phyloP scores from a whole-genome alignment of 2,113 vertebrate species.

The Trichechus manatus region DNA sequence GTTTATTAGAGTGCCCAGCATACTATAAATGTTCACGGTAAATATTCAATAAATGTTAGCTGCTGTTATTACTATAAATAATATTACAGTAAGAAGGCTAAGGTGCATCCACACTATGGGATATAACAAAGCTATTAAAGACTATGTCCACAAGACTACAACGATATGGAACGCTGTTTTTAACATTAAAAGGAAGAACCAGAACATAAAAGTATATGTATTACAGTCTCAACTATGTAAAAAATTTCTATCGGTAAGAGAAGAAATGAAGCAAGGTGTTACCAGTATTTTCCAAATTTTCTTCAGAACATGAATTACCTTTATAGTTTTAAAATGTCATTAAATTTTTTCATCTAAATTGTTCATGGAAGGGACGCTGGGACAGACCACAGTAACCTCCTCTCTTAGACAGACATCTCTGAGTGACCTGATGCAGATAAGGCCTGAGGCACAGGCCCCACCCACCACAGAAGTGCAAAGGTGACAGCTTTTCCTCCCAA shows the following conservation, averaged over 20 bases:
- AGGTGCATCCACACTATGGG: neutral
- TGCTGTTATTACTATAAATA: neutral
- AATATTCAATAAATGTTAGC: neutral
- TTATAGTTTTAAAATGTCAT: neutral
- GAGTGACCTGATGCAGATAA: neutral
- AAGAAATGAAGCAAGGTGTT: neutral
- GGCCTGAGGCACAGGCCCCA: neutral
- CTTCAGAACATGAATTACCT: neutral
- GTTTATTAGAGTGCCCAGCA: neutral
- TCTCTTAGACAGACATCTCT: neutral
- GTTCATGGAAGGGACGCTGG: neutral
- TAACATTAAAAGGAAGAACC: neutral
- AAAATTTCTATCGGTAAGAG: too few relatives aligned
- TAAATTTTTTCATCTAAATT: neutral
- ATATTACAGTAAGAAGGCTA: neutral
- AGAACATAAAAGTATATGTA: neutral
- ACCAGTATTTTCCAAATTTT: neutral
- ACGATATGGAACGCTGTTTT: neutral
- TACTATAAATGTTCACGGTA: neutral
- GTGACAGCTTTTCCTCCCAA: neutral
- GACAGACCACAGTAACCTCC: neutral
- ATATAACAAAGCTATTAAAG: neutral
- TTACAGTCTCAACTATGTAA: neutral
- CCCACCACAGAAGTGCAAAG: neutral
- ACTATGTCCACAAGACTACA: neutral